Evolutionary conservation across 2,797 vertebrate genomes (phyloP).

Genomic region (Rachycentron canadum): DNA sequence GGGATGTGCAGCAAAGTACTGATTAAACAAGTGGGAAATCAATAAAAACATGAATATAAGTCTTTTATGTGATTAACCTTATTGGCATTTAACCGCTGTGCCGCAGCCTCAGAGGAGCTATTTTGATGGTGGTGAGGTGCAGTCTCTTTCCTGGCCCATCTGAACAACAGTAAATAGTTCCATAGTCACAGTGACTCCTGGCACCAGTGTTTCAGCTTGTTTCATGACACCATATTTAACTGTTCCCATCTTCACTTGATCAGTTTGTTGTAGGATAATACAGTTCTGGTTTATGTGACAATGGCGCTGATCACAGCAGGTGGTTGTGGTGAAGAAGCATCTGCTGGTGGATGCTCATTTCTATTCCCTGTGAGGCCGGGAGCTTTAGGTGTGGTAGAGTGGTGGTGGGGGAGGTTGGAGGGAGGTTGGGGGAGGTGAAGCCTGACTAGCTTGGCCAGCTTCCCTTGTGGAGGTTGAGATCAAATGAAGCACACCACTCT

Average conservation of each 20-base stretch:
- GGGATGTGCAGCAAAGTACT: too few relatives aligned
- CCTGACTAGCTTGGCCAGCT: constrained; percentile 22
- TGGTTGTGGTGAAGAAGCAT: constrained; percentile 8
- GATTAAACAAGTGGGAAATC: too few relatives aligned
- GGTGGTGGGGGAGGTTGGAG: not conserved
- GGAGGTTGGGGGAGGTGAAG: constrained; percentile 14
- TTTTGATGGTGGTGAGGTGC: too few relatives aligned
- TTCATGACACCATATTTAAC: not conserved
- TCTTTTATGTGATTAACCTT: too few relatives aligned
- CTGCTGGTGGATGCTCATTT: constrained; percentile 20
- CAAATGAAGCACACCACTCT: constrained; percentile 36
- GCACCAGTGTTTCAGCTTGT: too few relatives aligned
- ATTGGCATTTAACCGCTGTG: too few relatives aligned
- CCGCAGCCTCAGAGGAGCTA: too few relatives aligned
- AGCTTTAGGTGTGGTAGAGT: constrained; percentile 20
- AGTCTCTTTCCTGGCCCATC: not conserved
- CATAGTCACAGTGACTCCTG: too few relatives aligned
- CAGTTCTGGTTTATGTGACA: not conserved
- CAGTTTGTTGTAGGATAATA: too few relatives aligned
- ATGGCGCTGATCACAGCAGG: not conserved
- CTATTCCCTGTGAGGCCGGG: constrained; percentile 22
- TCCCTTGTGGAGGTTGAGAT: constrained; percentile 39
- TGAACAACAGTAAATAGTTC: not conserved
- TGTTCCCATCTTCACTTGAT: too few relatives aligned
- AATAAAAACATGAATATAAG: too few relatives aligned